Percentiles rank a stretch among this genome's conserved stretches.
These are phyloP conservation scores for Empis livida DNA, from an alignment of 2,888 invertebrate species.

Conservation along the genomic window DNA sequence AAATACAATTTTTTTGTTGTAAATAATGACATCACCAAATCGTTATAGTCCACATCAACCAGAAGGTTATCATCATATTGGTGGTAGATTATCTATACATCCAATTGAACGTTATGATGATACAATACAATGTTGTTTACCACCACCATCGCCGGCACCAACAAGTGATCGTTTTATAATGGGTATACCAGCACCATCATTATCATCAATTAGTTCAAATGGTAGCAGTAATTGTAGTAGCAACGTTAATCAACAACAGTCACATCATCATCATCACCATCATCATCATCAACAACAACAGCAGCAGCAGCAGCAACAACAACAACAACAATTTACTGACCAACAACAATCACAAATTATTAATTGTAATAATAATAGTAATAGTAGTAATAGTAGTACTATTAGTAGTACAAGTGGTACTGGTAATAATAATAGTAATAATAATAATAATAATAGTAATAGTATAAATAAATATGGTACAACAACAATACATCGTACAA, in stretches of 20 bases:
- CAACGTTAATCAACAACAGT: slow-evolving; percentile 10
- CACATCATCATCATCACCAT: slow-evolving; percentile 5
- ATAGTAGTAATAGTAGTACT: neutral
- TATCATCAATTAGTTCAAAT: slow-evolving; percentile 8
- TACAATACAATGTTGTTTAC: slow-evolving; percentile 24
- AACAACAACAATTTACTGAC: neutral
- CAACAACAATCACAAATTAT: neutral
- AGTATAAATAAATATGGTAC: neutral
- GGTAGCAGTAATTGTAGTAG: slow-evolving; percentile 5
- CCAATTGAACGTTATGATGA: slow-evolving; percentile 27
- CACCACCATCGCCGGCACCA: slow-evolving; percentile 36
- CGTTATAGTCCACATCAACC: slow-evolving; percentile 11
- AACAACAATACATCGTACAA: slow-evolving; percentile 18
- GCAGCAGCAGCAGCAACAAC: neutral
- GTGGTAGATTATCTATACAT: slow-evolving; percentile 19
- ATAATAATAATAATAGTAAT: neutral
- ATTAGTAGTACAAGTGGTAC: neutral
- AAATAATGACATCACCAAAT: slow-evolving; percentile 4
- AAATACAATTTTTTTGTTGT: too few relatives aligned
- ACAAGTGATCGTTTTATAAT: slow-evolving; percentile 30
- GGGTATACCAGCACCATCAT: slow-evolving; percentile 17
- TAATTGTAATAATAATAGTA: too few relatives aligned
- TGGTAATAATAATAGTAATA: neutral
- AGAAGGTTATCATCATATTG: slow-evolving; percentile 14
- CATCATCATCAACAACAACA: neutral